These are phyloP conservation scores for Cephus rjabovi DNA, from an alignment of 2,888 invertebrate species.

Conservation along the genomic window DNA sequence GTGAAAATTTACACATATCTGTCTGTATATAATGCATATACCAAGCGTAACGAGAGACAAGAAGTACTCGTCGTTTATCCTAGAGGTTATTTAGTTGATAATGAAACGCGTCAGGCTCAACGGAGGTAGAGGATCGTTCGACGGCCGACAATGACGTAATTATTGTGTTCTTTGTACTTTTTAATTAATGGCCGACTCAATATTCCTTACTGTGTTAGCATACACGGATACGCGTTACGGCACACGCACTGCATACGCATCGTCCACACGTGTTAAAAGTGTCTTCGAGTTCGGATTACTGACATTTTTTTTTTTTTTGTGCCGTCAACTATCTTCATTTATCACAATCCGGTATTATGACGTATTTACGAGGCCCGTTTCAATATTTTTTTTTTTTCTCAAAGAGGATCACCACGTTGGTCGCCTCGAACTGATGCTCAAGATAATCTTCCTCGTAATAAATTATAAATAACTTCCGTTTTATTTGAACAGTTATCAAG, in stretches of 20 bases:
- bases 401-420: background rate
- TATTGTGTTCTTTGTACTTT: background rate
- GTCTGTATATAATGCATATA: background rate
- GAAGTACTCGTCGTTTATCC: background rate
- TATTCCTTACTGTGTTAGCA: background rate
- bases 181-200: background rate
- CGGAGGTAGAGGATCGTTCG: background rate
- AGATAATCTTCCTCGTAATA: conserved; percentile 21
- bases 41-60: background rate
- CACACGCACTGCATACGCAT: background rate
- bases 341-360: background rate
- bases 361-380: background rate
- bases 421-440: conserved; percentile 22
- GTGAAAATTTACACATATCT: background rate
- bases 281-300: background rate
- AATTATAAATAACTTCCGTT: background rate
- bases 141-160: background rate
- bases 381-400: background rate
- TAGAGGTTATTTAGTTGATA: background rate
- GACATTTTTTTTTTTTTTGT: background rate
- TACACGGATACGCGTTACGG: background rate
- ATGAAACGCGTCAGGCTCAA: background rate
- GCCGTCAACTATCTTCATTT: background rate
- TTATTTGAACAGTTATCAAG: background rate
- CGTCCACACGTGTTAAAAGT: background rate